A percentile compares a stretch with the other conserved stretches of the same genome.
Evolutionary conservation across 1,140 invertebrate species (phyloP).

Genomic region (Leucophenga varia): DNA sequence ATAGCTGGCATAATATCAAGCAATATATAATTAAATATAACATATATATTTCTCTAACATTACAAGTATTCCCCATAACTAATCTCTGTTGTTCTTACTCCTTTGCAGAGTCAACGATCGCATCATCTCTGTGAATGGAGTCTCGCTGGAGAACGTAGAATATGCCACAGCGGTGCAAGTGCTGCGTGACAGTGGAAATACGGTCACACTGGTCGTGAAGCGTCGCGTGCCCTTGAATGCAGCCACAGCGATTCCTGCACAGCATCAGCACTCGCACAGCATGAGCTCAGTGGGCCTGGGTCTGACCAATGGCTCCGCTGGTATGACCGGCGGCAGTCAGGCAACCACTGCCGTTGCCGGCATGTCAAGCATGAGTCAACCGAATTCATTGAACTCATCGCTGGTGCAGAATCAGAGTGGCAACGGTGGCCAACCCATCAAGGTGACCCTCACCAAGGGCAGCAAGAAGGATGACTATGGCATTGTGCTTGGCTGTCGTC

Average conservation of each 20-base stretch:
- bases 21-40: too few species aligned
- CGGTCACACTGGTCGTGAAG: conserved; percentile 86
- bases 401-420: conserved; percentile 52
- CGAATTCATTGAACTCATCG: conserved; percentile 48
- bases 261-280: conserved; percentile 58
- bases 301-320: conserved; percentile 7
- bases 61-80: too few species aligned
- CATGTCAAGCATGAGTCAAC: conserved; percentile 38
- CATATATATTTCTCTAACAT: too few species aligned
- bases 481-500: conserved; percentile 88
- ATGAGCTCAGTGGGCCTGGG: conserved; percentile 55
- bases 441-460: conserved; percentile 82
- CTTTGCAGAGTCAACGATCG: conserved; percentile 90
- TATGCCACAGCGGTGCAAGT: conserved; percentile 92
- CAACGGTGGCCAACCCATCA: conserved; percentile 69
- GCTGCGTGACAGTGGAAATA: conserved; percentile 82
- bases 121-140: conserved; percentile 94
- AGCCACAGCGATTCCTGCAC: conserved; percentile 37
- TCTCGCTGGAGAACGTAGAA: conserved; percentile 95
- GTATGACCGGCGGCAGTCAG: conserved; percentile 1
- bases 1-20: too few species aligned
- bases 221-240: conserved; percentile 61
- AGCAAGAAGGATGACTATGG: conserved; percentile 98
- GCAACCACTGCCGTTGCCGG: conserved; percentile 7
- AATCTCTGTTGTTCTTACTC: too few species aligned